Evolutionary conservation across 2,888 invertebrate species (phyloP).

Genomic region (Chymomyza procnemis): DNA sequence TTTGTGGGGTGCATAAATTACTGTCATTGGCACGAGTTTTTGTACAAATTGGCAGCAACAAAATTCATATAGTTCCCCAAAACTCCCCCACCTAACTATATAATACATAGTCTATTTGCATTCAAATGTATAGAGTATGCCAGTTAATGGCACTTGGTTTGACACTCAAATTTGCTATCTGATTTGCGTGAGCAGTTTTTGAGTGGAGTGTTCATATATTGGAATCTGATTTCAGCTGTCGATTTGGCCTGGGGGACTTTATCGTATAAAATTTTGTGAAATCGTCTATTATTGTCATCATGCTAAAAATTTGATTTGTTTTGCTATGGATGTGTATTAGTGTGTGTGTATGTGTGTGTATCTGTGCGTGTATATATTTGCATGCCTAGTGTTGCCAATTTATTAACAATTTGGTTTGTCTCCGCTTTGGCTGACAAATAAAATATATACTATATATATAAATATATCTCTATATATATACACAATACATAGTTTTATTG

Average conservation of each 20-base stretch:
- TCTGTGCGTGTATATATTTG: neutral
- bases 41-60: neutral
- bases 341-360: neutral
- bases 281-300: conserved; percentile 72
- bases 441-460: conserved; percentile 11
- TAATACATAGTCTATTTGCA: neutral
- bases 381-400: neutral
- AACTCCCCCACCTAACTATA: too few species aligned
- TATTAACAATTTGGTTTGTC: neutral
- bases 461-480: neutral
- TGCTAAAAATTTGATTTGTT: conserved; percentile 48
- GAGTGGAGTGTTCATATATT: neutral
- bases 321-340: neutral
- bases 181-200: conserved; percentile 50
- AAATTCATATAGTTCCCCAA: neutral
- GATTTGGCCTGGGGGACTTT: neutral
- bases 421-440: conserved; percentile 34
- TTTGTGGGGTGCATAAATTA: conserved; percentile 15
- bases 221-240: neutral
- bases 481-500: conserved; percentile 53
- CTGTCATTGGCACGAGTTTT: conserved; percentile 5
- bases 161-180: conserved; percentile 68
- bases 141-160: conserved; percentile 63
- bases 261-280: conserved; percentile 64
- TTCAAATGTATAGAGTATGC: neutral